A percentile compares a stretch with the other conserved stretches of the same genome.
These are phyloP conservation scores for Cryptoblepharus egeriae DNA, from an alignment of 2,797 vertebrate genomes.

Conservation along the genomic window DNA sequence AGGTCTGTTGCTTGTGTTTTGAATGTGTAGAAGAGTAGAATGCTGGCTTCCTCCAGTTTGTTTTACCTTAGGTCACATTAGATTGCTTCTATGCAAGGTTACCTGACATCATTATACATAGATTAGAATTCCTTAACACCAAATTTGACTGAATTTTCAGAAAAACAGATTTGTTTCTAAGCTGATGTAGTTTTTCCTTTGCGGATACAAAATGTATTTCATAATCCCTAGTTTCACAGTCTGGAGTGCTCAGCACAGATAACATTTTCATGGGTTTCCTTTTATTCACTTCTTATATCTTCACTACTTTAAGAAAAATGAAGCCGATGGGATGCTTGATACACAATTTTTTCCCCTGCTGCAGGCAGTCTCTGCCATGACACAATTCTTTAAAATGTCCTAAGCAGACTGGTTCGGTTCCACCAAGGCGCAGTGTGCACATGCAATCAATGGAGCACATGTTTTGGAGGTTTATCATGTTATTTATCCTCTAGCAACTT, in stretches of 20 bases:
- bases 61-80: conserved; percentile 9
- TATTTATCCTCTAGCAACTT: neutral
- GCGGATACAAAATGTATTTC: conserved; percentile 69
- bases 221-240: conserved; percentile 67
- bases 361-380: neutral
- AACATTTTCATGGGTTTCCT: conserved; percentile 71
- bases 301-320: conserved; percentile 70
- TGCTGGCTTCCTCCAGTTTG: too few species aligned
- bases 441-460: neutral
- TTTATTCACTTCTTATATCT: conserved; percentile 69
- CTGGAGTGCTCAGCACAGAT: conserved; percentile 69
- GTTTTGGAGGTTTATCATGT: neutral
- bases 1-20: neutral
- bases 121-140: conserved; percentile 52
- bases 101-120: conserved; percentile 29
- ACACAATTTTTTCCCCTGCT: neutral
- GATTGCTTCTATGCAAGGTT: conserved; percentile 14
- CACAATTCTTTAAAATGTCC: neutral
- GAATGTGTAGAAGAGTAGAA: too few species aligned
- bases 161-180: conserved; percentile 69
- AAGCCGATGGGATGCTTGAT: conserved; percentile 63
- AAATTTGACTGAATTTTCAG: conserved; percentile 65
- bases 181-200: conserved; percentile 64
- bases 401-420: neutral
- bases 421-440: neutral